phyloP scores from a whole-genome alignment of 2,113 vertebrate genomes.

The Microcebus murinus region DNA sequence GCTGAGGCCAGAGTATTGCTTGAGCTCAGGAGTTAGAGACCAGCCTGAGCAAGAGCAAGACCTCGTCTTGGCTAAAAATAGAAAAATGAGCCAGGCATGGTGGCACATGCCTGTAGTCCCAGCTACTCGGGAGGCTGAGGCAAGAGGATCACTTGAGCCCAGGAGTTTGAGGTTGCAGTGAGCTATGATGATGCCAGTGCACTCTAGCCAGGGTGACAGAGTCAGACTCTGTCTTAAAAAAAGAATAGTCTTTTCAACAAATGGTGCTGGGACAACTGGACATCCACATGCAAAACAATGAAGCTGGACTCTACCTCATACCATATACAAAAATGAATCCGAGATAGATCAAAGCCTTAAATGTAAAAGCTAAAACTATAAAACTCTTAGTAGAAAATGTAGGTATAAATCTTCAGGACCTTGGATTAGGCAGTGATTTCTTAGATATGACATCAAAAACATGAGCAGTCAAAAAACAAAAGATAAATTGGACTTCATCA shows the following conservation, averaged over 20 bases:
- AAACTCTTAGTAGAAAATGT: not conserved
- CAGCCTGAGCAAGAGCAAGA: no score
- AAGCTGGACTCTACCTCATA: not conserved
- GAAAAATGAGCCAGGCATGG: no score
- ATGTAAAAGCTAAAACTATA: not conserved
- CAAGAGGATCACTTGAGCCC: no score
- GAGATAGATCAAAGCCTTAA: not conserved
- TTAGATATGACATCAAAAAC: not conserved
- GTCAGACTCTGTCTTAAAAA: not conserved
- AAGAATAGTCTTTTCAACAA: not conserved
- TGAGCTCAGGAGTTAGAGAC: no score
- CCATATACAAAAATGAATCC: not conserved
- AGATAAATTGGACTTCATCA: not conserved
- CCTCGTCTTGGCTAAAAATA: no score
- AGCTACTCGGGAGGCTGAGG: no score
- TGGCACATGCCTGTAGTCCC: no score
- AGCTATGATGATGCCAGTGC: no score
- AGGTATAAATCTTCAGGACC: not conserved
- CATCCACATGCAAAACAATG: not conserved
- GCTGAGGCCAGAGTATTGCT: no score
- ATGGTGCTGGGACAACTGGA: not conserved
- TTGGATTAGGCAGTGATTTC: constrained; percentile 6
- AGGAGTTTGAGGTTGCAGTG: no score
- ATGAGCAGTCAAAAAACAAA: constrained; percentile 20
- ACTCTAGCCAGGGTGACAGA: no score